These are phyloP conservation scores for Polyommatus icarus DNA, from an alignment of 2,888 invertebrate species.

Conservation along the genomic window DNA sequence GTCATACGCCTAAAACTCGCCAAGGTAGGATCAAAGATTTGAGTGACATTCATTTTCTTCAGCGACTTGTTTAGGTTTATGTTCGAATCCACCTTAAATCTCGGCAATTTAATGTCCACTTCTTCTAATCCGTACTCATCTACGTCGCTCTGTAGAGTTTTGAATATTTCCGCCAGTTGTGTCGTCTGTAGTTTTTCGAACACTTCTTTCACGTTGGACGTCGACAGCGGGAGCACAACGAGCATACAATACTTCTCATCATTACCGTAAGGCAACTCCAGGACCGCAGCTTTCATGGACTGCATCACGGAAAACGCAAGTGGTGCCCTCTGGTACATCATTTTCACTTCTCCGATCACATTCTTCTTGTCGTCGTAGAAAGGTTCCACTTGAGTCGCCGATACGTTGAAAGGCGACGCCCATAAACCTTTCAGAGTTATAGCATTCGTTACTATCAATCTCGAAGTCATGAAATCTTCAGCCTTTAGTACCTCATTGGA, in stretches of 20 bases:
- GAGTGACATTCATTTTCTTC: conserved; percentile 83
- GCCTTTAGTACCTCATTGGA: conserved; percentile 64
- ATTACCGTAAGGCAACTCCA: conserved; percentile 85
- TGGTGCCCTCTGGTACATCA: conserved; percentile 85
- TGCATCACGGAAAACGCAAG: conserved; percentile 80
- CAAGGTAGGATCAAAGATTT: conserved; percentile 80
- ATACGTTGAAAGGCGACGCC: conserved; percentile 82
- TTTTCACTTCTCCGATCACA: conserved; percentile 80
- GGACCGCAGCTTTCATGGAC: conserved; percentile 78
- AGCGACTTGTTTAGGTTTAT: conserved; percentile 80
- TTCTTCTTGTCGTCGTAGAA: conserved; percentile 81
- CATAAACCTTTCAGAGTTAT: conserved; percentile 87
- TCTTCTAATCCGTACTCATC: conserved; percentile 78
- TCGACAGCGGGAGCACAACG: conserved; percentile 81
- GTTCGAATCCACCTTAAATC: conserved; percentile 82
- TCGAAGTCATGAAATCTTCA: conserved; percentile 78
- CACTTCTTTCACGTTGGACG: conserved; percentile 69
- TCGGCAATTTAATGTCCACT: conserved; percentile 82
- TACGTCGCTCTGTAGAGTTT: conserved; percentile 68
- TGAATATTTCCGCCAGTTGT: conserved; percentile 73
- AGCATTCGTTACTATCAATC: conserved; percentile 84
- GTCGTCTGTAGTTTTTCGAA: conserved; percentile 71
- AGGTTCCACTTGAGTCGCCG: conserved; percentile 74
- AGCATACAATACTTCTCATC: conserved; percentile 82
- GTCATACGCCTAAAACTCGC: conserved; percentile 81